Base-by-base conservation (phyloP, 1,140 invertebrate genomes). In the Nasonia giraulti region DNA sequence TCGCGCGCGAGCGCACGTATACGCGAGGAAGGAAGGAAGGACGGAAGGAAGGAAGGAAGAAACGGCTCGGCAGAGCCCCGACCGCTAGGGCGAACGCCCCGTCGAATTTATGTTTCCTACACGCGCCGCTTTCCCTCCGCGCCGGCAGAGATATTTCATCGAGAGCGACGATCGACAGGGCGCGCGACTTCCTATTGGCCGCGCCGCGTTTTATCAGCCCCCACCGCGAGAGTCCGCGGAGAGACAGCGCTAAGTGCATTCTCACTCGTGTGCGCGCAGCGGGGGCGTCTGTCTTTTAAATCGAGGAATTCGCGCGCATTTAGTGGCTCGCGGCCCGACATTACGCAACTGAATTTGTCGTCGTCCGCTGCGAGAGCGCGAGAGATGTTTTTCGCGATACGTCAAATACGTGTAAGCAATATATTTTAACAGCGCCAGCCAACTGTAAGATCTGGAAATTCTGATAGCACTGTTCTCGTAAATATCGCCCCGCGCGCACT, bases 71-170 rank as follows among this genome's bases (percentile, higher is more conserved):
- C 20, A 80, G 68, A 74, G 50, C 74, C 12, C 71, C 74, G 69
- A 77, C 55, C 55, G 33, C 7, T n/a, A 68, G 14, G 69, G 23
- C 33, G 50, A 31, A 62, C 47, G 47, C 74, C 69, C 80, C 71
- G 27, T 81, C 62, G 86, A 89, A 89, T 89, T 90, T 87, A 89
- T 89, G 88, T 87, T 87, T 83, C 79, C 85, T 87, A 79, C 80
- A 79, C 85, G 84, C 84, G 83, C 80, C 75, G 79, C 75, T 62
- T 86, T 86, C 86, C 78, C 85, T 86, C 86, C 80, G 85, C 81
- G 87, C 85, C 78, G 55, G 86, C 76, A 14, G 75, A 79, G 78
- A 85, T 87, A 89, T 88, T 88, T 86, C 88, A 88, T 85, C 88
- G 86, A 74, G 76, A 79, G 77, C 55, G 71, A 44, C 68, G 77